Percentiles rank a stretch among this genome's conserved stretches.
Evolutionary conservation across 1,140 invertebrate genomes (phyloP).

Genomic region (Platorchestia sp.): DNA sequence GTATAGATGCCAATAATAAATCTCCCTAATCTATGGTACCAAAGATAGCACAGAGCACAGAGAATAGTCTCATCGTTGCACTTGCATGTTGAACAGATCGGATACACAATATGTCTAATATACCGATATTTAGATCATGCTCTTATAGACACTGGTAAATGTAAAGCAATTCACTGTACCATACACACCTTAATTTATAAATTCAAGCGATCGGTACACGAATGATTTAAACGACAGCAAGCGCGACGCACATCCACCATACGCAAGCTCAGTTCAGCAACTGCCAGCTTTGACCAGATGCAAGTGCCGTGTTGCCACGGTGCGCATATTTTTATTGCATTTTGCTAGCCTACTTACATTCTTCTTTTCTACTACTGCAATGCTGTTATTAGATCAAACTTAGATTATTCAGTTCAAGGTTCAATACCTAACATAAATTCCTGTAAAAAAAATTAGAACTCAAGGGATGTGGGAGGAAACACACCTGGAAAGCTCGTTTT

Average conservation of each 20-base stretch:
- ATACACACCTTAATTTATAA: neutral
- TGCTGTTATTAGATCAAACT: neutral
- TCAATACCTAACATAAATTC: neutral
- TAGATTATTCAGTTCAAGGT: neutral
- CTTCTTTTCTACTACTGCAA: neutral
- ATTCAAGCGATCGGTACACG: constrained; percentile 1
- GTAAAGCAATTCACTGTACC: neutral
- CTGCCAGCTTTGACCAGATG: constrained; percentile 17
- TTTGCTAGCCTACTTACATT: neutral
- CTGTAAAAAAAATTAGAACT: neutral
- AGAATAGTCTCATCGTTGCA: neutral
- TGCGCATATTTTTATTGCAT: neutral
- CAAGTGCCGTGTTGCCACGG: constrained; percentile 37
- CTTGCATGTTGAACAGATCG: neutral
- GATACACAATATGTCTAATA: neutral
- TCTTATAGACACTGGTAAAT: neutral
- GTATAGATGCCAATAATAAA: constrained; percentile 2
- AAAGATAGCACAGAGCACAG: neutral
- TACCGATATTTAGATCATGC: neutral
- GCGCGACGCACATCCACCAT: neutral
- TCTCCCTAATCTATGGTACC: constrained; percentile 12
- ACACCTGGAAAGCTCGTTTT: neutral
- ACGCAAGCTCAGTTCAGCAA: neutral
- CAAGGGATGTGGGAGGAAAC: neutral
- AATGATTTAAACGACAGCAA: neutral